A percentile compares a stretch with the other conserved stretches of the same genome.
Evolutionary conservation across 2,113 vertebrate species (phyloP).

Genomic region (Sapayoa aenigma): DNA sequence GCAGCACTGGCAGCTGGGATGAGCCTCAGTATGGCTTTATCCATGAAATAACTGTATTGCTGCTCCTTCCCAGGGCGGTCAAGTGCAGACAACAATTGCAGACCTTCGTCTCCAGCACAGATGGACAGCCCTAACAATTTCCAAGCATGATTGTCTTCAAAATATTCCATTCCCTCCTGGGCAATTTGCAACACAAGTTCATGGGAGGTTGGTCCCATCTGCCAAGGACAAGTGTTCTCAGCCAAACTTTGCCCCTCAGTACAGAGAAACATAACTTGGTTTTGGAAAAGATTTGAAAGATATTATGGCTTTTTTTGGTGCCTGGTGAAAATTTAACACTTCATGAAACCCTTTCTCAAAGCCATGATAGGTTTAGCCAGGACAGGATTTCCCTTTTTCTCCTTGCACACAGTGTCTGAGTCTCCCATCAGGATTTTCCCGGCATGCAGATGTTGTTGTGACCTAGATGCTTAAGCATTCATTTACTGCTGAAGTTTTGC

Average conservation of each 20-base stretch:
- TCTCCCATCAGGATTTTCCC: neutral
- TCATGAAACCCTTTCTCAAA: neutral
- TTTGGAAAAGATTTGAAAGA: neutral
- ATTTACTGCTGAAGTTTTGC: slow-evolving; percentile 42
- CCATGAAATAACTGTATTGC: neutral
- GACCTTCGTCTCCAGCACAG: neutral
- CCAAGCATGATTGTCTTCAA: neutral
- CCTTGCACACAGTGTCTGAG: neutral
- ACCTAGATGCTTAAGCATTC: slow-evolving; percentile 52
- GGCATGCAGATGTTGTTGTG: slow-evolving; percentile 1
- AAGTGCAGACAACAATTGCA: neutral
- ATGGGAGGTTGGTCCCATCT: neutral
- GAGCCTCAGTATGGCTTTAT: neutral
- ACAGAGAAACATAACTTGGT: neutral
- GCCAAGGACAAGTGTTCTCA: neutral
- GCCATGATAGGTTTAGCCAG: rapidly evolving
- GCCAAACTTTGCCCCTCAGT: neutral
- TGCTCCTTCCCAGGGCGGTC: neutral
- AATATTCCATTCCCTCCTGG: neutral
- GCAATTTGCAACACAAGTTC: neutral
- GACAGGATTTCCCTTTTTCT: neutral
- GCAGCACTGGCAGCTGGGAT: neutral
- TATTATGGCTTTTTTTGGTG: neutral
- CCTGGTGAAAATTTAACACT: neutral
- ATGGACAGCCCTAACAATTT: neutral